These are phyloP conservation scores for Potamilus streckersoni DNA, from an alignment of 1,140 invertebrate genomes.

Conservation along the genomic window DNA sequence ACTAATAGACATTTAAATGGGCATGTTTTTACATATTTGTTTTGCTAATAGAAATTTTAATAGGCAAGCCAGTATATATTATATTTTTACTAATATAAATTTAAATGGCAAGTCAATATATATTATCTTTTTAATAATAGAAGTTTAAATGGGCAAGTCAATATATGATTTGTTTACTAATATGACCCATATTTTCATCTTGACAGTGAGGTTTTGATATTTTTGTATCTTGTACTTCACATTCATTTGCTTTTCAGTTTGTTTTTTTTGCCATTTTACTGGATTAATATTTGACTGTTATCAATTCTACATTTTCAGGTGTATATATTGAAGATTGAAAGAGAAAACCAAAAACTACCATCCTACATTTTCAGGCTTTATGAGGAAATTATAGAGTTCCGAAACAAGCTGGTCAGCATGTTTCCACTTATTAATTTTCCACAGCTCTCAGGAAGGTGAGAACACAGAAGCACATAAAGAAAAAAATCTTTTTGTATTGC, in stretches of 20 bases:
- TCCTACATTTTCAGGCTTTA: slow-evolving; percentile 92
- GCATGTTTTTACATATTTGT: too few species aligned
- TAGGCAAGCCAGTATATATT: too few species aligned
- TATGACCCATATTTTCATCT: not conserved
- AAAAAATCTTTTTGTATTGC: not conserved
- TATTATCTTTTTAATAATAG: too few species aligned
- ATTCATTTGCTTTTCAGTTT: not conserved
- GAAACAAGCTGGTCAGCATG: slow-evolving; percentile 91
- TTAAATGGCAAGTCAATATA: too few species aligned
- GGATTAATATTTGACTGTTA: too few species aligned
- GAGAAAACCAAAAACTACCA: slow-evolving; percentile 86
- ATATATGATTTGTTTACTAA: too few species aligned
- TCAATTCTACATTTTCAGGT: slow-evolving; percentile 68
- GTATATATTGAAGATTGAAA: slow-evolving; percentile 88
- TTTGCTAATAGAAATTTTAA: too few species aligned
- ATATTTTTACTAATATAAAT: too few species aligned
- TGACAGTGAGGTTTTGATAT: not conserved
- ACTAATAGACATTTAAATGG: too few species aligned
- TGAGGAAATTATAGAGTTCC: slow-evolving; percentile 96
- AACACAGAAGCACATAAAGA: slow-evolving; percentile 1
- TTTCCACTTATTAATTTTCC: slow-evolving; percentile 86
- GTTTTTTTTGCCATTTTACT: too few species aligned
- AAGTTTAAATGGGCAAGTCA: too few species aligned
- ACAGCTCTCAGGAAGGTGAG: slow-evolving; percentile 63
- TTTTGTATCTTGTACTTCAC: not conserved